Evolutionary conservation across 2,797 vertebrate genomes (phyloP).

Genomic region (Gymnopithys bicolor): DNA sequence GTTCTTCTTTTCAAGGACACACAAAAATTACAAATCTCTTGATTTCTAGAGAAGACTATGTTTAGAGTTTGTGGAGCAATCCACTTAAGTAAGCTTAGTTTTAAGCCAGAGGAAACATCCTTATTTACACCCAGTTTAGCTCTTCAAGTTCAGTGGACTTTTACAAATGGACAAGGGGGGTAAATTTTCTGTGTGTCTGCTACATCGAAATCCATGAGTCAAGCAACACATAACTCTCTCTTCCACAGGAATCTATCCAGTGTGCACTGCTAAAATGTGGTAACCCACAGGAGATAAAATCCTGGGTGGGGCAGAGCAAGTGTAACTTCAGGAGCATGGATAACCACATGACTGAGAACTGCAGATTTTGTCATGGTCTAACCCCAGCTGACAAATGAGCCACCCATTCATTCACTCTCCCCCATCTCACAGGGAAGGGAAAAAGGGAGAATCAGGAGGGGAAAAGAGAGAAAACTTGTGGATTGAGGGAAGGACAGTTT

Average conservation of each 20-base stretch:
- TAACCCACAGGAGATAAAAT: neutral
- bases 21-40: neutral
- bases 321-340: neutral
- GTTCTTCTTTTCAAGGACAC: neutral
- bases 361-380: neutral
- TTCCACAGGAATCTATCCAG: neutral
- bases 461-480: neutral
- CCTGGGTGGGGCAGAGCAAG: neutral
- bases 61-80: neutral
- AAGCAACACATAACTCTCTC: neutral
- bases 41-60: neutral
- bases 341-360: neutral
- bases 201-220: neutral
- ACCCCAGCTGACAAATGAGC: neutral
- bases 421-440: neutral
- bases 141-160: neutral
- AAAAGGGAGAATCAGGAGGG: neutral
- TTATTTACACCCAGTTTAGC: neutral
- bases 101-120: neutral
- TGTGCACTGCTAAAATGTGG: neutral
- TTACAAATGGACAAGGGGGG: neutral
- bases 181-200: neutral
- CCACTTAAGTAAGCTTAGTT: neutral
- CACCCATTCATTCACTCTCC: neutral
- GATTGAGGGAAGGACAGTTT: neutral